A percentile compares a stretch with the other conserved stretches of the same genome.
Evolutionary conservation across 2,113 vertebrate species (phyloP).

Genomic region (Scomber japonicus): DNA sequence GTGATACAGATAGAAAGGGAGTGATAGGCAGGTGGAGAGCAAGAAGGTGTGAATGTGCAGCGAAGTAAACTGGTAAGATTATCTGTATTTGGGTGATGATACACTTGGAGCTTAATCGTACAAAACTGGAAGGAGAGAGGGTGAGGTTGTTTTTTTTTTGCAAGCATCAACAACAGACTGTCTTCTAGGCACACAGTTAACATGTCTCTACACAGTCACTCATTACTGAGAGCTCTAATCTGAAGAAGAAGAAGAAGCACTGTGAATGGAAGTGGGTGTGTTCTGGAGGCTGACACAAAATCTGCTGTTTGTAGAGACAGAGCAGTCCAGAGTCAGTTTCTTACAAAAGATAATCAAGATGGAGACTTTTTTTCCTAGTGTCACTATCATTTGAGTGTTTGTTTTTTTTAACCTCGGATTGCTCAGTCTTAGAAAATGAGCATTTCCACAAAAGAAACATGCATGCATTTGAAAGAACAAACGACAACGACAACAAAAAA

Average conservation of each 20-base stretch:
- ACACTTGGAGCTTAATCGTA: conserved; percentile 63
- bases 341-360: background rate
- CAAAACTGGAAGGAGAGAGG: conserved; percentile 65
- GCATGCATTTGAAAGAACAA: conserved; percentile 30
- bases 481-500: background rate
- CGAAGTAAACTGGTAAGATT: conserved; percentile 52
- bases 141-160: conserved; percentile 39
- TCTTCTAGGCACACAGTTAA: conserved; percentile 48
- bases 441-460: conserved; percentile 33
- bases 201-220: conserved; percentile 51
- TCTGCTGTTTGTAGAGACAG: conserved; percentile 56
- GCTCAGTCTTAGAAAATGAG: conserved; percentile 39
- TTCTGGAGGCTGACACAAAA: conserved; percentile 57
- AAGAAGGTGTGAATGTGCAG: conserved; percentile 61
- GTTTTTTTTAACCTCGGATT: conserved; percentile 26
- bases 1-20: conserved; percentile 31
- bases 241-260: conserved; percentile 36
- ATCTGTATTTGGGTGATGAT: conserved; percentile 66
- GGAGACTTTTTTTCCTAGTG: background rate
- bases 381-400: conserved; percentile 9
- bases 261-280: conserved; percentile 62
- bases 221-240: conserved; percentile 48
- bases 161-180: conserved; percentile 69
- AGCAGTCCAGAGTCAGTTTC: conserved; percentile 58
- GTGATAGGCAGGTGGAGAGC: conserved; percentile 36